Base-by-base conservation (phyloP, 2,113 vertebrate genomes). In the Pteronura brasiliensis region DNA sequence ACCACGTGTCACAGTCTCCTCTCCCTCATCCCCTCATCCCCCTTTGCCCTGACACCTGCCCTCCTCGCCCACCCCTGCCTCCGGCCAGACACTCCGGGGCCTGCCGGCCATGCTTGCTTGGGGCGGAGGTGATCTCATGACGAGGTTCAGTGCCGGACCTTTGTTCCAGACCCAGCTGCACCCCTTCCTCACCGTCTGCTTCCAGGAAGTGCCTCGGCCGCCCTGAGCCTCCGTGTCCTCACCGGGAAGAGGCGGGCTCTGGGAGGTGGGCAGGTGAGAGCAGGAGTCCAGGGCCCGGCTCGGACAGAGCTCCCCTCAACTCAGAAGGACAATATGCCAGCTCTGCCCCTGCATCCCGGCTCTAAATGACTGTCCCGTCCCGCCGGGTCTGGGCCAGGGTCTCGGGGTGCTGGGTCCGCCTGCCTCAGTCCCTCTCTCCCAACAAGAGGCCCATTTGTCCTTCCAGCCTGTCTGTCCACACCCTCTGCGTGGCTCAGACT, bases 371-470 rank as follows among this genome's bases (percentile, higher is more conserved):
- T 0, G 0, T 9, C 1, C 7, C 1, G 1, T 5, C 36, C 47
- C 42, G 14, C 20, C 59, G 0, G 0, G 17, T 20, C 34, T 1
- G 3, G 23, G 25, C 31, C 0, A 1, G 27, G 10, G 18, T n/a
- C 65, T 71, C 82, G 2, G 7, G 42, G 72, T 20, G 0, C 57
- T 0, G 1, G 83, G 61, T 27, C 42, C 6, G 42, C 83, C 88
- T 25, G 71, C 57, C 57, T 29, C 21, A 10, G 31, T 36, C 42
- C 25, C 63, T 10, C 36, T 42, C 63, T 72, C 77, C 61, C 76
- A 27, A 67, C 31, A 34, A 55, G 57, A 65, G 27, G 29, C 15
- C 0, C 5, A 27, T 8, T 3, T 1, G 1, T 1, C 18, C 31
- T 2, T 29, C n/a, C 47, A 93, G 27, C 49, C 97, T 59, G 6